These are phyloP conservation scores for Palythoa grandis DNA, from an alignment of 92 coral and sea anemone species.

Conservation along the genomic window DNA sequence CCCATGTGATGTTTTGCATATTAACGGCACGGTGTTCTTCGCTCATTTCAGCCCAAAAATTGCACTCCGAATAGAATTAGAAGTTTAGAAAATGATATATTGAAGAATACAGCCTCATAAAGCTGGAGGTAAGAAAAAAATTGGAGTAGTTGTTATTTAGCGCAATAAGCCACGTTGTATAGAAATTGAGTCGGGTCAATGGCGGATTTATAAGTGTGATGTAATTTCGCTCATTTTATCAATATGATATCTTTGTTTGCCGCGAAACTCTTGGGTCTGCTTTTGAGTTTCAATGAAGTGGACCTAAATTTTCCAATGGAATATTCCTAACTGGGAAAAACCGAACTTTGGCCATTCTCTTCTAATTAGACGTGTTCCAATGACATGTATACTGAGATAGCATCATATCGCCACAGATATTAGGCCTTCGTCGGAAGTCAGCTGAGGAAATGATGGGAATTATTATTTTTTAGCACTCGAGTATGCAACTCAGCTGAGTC, in stretches of 20 bases:
- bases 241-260: constrained; percentile 17
- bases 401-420: constrained; percentile 34
- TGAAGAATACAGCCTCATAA: constrained; percentile 8
- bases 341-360: constrained; percentile 24
- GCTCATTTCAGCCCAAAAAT: constrained; percentile 37
- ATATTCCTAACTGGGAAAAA: constrained; percentile 35
- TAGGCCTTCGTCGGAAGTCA: constrained; percentile 45
- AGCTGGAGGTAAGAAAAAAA: constrained; percentile 26
- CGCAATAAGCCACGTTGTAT: constrained; percentile 46
- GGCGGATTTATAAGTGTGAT: constrained; percentile 37
- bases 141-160: constrained; percentile 6
- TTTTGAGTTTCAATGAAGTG: neutral
- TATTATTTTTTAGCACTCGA: constrained; percentile 30
- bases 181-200: constrained; percentile 26
- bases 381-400: constrained; percentile 32
- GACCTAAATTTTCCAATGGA: constrained; percentile 5
- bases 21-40: constrained; percentile 42
- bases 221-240: constrained; percentile 37
- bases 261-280: constrained; percentile 1
- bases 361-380: constrained; percentile 40
- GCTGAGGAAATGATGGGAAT: constrained; percentile 46
- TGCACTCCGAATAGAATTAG: neutral
- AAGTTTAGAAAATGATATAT: constrained; percentile 7
- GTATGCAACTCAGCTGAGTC: neutral
- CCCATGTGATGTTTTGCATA: constrained; percentile 51